phyloP scores from a whole-genome alignment of 2,113 vertebrate species.

The Pollachius pollachius region DNA sequence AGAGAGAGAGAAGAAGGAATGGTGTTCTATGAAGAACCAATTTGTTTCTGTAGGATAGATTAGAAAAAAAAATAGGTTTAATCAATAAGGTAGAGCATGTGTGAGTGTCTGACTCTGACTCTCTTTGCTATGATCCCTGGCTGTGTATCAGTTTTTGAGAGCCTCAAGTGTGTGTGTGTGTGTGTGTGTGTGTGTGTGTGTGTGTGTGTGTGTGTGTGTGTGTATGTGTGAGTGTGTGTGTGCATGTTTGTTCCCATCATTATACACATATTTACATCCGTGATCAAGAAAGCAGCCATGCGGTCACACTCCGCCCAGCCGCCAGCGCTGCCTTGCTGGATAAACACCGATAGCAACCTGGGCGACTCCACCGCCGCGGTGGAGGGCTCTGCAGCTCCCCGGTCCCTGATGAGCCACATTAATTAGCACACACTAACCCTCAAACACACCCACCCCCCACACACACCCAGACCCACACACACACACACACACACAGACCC shows the following conservation, averaged over 20 bases:
- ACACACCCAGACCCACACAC: background rate
- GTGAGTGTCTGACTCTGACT: no score
- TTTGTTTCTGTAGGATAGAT: no score
- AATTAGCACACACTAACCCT: conserved; percentile 44
- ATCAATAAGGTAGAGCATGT: no score
- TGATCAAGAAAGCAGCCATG: conserved; percentile 39
- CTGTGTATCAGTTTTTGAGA: no score
- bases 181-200: background rate
- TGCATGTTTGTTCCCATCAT: background rate
- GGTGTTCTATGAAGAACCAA: no score
- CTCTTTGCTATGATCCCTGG: no score
- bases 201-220: background rate
- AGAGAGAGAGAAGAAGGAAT: no score
- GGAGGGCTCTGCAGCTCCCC: conserved; percentile 44
- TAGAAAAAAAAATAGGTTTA: no score
- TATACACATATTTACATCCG: conserved; percentile 44
- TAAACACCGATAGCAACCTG: conserved; percentile 41
- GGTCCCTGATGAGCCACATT: conserved; percentile 47
- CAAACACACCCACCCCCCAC: conserved; percentile 1
- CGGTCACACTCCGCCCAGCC: conserved; percentile 36
- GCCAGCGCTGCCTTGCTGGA: conserved; percentile 50
- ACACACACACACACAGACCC: conserved; percentile 2
- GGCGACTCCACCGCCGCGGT: conserved; percentile 30
- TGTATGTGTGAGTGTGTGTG: background rate
- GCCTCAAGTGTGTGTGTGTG: conserved; percentile 15